Base-by-base conservation (phyloP, 2,113 vertebrate species). In the Hylia prasina region DNA sequence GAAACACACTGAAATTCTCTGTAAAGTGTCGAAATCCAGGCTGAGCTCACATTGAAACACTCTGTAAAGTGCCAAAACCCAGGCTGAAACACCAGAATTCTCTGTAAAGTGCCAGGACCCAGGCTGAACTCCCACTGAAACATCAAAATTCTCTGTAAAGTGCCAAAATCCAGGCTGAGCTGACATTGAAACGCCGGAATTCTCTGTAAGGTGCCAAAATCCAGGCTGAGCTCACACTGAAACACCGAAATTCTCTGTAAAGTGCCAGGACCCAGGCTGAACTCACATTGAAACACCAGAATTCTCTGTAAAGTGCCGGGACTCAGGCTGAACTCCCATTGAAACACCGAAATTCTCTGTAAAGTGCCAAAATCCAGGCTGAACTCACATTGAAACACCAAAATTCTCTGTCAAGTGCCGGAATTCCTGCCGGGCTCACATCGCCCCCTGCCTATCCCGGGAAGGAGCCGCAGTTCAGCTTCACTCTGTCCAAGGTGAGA, bases 401-500 rank as follows among this genome's bases (percentile, higher is more conserved):
- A 39, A 51, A 31, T 24, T 2, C 5, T 64, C 19, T 7, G 19
- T 22, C 3, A 42, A 42, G 39, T 15, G 13, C 19, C 28, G 6
- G 2, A 47, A 35, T 19, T 22, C 4, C 3, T 9, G 44, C 13
- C 2, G 3, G 75, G 23, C 60, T 57, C 5, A 0, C 2, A 0
- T 4, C 18, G 0, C 44, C 58, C 61, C 11, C 2, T 3, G n/a
- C 54, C 93, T 96, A 80, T 35, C 79, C 48, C 0, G 76, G 14
- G n/a, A 79, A 69, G 13, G 97, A 82, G 76, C 85, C 64, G 16
- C 92, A 60, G 71, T 61, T 82, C 9, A 98, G 96, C 44, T 90
- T 97, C 40, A 98, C 87, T 1, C 28, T 30, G 1, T 97, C 98
- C 88, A 98, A 27, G 7, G 97, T 98, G 3, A 98, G 93, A 5